phyloP scores from a whole-genome alignment of 2,888 invertebrate species.

The Leuctra nigra region DNA sequence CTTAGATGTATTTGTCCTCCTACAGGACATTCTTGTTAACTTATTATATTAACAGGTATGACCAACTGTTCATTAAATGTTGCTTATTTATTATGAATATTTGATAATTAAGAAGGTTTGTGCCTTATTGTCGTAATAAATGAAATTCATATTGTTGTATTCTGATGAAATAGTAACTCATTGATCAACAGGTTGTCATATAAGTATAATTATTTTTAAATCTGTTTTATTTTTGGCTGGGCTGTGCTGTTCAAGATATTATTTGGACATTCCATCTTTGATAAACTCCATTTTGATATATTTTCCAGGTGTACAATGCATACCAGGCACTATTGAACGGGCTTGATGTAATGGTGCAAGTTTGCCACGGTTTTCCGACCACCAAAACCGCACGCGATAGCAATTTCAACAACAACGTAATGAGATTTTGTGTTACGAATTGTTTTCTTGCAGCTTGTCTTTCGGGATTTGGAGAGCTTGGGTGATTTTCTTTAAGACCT shows the following conservation, averaged over 20 bases:
- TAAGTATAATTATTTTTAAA: no score
- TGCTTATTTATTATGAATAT: no score
- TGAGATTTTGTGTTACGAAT: slow-evolving; percentile 9
- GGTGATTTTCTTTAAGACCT: no score
- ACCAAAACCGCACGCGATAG: slow-evolving; percentile 26
- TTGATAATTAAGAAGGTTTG: no score
- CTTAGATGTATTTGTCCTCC: no score
- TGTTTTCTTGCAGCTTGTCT: slow-evolving; percentile 24
- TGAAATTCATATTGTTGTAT: no score
- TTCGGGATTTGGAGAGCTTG: slow-evolving; percentile 14
- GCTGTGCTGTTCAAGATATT: not conserved
- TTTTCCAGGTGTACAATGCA: slow-evolving; percentile 55
- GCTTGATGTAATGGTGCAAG: slow-evolving; percentile 58
- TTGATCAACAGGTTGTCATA: no score
- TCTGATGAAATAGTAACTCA: not conserved
- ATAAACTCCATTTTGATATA: slow-evolving; percentile 1
- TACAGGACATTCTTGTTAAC: no score
- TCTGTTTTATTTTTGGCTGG: slow-evolving; percentile 11
- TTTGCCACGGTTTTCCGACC: slow-evolving; percentile 51
- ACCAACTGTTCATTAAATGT: no score
- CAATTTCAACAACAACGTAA: slow-evolving; percentile 30
- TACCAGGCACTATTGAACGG: slow-evolving; percentile 59
- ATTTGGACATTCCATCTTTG: not conserved
- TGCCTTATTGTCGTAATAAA: no score
- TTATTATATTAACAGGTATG: no score